phyloP scores from a whole-genome alignment of 2,113 vertebrate genomes.

The Hipposideros armiger region DNA sequence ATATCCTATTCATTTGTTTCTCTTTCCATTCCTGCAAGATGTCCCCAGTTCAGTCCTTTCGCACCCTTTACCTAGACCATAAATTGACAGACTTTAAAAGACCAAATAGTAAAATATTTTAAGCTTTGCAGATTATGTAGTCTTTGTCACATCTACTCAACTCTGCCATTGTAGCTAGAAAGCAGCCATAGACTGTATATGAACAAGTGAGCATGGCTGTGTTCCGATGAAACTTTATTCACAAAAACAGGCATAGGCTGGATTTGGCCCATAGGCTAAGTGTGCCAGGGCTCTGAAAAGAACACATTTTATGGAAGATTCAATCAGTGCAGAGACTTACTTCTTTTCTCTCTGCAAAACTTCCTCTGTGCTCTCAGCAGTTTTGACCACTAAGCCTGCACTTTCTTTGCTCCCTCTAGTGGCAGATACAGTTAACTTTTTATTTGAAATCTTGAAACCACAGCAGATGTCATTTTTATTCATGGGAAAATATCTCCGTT shows the following conservation, averaged over 20 bases:
- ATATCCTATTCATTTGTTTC: background rate
- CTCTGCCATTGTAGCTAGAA: background rate
- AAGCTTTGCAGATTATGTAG: background rate
- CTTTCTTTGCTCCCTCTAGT: conserved; percentile 70
- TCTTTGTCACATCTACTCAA: background rate
- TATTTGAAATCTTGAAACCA: background rate
- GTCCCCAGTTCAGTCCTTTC: background rate
- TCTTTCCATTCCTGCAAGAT: background rate
- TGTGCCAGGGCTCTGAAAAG: background rate
- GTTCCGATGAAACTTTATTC: background rate
- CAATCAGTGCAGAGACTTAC: background rate
- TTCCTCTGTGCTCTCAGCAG: no score
- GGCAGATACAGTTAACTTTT: background rate
- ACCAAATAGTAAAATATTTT: background rate
- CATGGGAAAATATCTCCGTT: background rate
- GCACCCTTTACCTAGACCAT: background rate
- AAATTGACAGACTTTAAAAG: background rate
- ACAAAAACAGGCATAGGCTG: background rate
- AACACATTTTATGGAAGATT: background rate
- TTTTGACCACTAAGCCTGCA: background rate
- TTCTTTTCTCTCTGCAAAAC: background rate
- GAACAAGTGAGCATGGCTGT: background rate
- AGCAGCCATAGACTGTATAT: background rate
- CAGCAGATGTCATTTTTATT: conserved; percentile 6
- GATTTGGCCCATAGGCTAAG: background rate